These are phyloP conservation scores for Diabrotica undecimpunctata DNA, from an alignment of 1,140 invertebrate genomes.

Conservation along the genomic window DNA sequence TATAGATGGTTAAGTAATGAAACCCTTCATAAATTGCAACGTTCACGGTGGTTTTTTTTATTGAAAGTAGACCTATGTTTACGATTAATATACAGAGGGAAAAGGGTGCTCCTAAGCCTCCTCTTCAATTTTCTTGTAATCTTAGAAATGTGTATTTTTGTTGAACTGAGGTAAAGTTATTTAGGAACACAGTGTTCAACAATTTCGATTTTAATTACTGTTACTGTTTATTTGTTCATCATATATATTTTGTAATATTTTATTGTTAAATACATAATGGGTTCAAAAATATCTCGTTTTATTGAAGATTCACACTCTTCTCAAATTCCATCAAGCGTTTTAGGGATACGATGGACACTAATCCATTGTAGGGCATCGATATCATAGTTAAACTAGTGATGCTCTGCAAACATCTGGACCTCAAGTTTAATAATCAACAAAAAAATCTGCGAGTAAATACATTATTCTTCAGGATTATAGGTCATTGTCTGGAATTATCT, in stretches of 20 bases:
- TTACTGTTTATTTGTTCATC: slow-evolving; percentile 26
- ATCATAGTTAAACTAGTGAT: too few species aligned
- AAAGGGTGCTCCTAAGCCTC: background rate
- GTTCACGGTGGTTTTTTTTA: background rate
- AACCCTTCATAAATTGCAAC: too few species aligned
- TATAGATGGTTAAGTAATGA: background rate
- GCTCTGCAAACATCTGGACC: too few species aligned
- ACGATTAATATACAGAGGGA: background rate
- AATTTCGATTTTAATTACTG: slow-evolving; percentile 25
- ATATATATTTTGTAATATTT: slow-evolving; percentile 32
- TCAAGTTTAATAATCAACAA: too few species aligned
- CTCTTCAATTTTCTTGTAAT: background rate
- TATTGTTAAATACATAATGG: slow-evolving; percentile 32
- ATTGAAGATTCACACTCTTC: too few species aligned
- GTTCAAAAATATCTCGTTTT: slow-evolving; percentile 11
- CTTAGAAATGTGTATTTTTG: background rate
- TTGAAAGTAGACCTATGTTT: background rate
- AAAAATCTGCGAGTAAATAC: too few species aligned
- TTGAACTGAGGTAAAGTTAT: background rate
- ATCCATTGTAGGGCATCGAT: too few species aligned
- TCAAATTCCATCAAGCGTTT: too few species aligned
- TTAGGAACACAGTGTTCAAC: slow-evolving; percentile 22
- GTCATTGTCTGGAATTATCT: too few species aligned
- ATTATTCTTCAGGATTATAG: too few species aligned
- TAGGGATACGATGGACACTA: too few species aligned